Base-by-base conservation (phyloP, 2,797 vertebrate genomes). In the Phylloscopus collybita region DNA sequence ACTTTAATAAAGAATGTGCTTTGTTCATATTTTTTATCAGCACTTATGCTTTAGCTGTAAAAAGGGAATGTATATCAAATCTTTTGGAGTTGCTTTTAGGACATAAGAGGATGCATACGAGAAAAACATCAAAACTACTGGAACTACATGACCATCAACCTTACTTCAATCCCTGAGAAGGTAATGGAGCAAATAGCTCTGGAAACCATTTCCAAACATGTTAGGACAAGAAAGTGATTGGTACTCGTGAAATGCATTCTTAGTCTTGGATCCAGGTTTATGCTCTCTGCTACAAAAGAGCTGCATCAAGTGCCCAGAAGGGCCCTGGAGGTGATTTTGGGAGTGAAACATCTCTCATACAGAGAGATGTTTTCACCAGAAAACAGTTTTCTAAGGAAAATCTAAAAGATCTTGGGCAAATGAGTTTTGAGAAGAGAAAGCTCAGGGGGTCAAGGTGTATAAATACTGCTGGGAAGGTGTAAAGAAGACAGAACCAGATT, bases 361-460 rank as follows among this genome's bases (percentile, higher is more conserved):
- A 19, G 34, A 34, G 34, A 34, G 34, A 34, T 34, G 34, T 8
- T 34, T 34, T 34, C 34, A 34, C 34, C 34, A 34, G 34, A 34
- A 34, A 34, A 34, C 34, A 34, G 34, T 34, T 34, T 34, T 34
- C 34, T 34, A 34, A 50, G 6, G 16, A 40, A 45, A 34, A 4
- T 7, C 14, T 30, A 16, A 79, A 61, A 83, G 20, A 51, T 21
- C 20, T 79, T 42, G 32, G 16, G 13, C 6, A 3, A 3, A 13
- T 54, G 13, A 62, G 9, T 12, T 17, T n/a, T 4, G 3, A 53
- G 20, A 95, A 64, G 34, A 38, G 38, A 59, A 83, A 40, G 6
- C n/a, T 86, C 3, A n/a, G 20, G 4, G 5, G 3, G 45, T 80
- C 16, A 56, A 40, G 0, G 1, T 27, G 6, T 34, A 16, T 54